phyloP scores from a whole-genome alignment of 2,888 invertebrate genomes.

The Microchrysa polita region DNA sequence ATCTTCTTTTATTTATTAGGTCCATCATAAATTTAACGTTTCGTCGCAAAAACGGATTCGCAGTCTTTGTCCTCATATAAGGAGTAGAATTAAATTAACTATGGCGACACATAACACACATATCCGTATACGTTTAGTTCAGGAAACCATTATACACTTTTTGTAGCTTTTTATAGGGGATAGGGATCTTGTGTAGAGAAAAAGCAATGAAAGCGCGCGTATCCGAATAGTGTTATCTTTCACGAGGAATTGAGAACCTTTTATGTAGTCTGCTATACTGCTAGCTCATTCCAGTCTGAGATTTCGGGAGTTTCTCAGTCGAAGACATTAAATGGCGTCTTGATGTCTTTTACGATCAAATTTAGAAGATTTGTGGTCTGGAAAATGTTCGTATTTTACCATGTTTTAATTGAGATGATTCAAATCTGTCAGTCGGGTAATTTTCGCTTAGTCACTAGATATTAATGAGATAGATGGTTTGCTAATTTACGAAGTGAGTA shows the following conservation, averaged over 20 bases:
- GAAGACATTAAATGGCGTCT: conserved; percentile 14
- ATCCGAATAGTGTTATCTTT: conserved; percentile 16
- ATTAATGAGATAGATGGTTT: too few relatives aligned
- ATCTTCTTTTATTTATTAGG: conserved; percentile 3
- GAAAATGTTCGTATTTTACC: neutral
- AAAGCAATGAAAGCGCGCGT: conserved; percentile 6
- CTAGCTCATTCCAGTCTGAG: neutral
- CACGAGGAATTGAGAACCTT: neutral
- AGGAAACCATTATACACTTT: conserved; percentile 5
- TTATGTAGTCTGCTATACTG: neutral
- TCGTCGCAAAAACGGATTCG: conserved; percentile 14
- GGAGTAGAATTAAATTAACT: conserved; percentile 38
- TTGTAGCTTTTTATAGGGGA: neutral
- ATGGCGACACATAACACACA: neutral
- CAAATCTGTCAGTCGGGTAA: conserved; percentile 9
- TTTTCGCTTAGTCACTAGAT: conserved; percentile 14
- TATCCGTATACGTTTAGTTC: conserved; percentile 11
- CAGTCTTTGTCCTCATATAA: conserved; percentile 5
- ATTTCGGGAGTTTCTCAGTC: too few relatives aligned
- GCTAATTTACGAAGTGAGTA: too few relatives aligned
- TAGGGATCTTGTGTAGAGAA: neutral
- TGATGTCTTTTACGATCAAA: conserved; percentile 33
- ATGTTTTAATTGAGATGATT: conserved; percentile 24
- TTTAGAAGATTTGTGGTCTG: conserved; percentile 28
- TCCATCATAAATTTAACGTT: conserved; percentile 11